phyloP scores from a whole-genome alignment of 2,797 vertebrate species.

The Manis crassicaudata region DNA sequence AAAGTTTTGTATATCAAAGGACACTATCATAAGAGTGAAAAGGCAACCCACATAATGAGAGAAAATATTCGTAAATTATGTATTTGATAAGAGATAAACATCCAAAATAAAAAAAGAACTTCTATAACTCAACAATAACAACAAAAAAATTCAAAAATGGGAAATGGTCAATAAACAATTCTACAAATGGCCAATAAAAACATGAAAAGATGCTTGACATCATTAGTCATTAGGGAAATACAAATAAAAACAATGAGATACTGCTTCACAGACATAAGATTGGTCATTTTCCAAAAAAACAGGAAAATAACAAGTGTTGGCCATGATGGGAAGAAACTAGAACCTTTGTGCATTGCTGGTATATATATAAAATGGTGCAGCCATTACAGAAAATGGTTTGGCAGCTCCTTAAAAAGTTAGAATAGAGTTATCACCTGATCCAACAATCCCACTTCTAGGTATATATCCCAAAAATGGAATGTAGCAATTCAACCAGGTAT shows the following conservation, averaged over 20 bases:
- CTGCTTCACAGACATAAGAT: not conserved
- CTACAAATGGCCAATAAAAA: not conserved
- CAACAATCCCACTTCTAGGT: not conserved
- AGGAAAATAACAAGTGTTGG: not conserved
- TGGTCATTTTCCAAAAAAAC: not conserved
- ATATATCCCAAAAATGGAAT: not conserved
- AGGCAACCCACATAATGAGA: not conserved
- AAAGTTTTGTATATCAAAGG: not conserved
- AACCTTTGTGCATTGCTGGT: not conserved
- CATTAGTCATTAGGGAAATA: constrained; percentile 17
- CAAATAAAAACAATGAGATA: not conserved
- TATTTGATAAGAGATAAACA: not conserved
- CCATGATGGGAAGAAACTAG: not conserved
- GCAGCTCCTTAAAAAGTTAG: not conserved
- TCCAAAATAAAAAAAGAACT: not conserved
- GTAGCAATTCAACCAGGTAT: not conserved
- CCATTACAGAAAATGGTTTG: not conserved
- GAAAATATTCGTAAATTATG: not conserved
- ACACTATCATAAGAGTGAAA: not conserved
- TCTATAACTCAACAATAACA: not conserved
- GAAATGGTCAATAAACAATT: not conserved
- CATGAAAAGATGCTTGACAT: not conserved
- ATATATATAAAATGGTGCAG: not conserved
- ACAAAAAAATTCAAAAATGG: not conserved
- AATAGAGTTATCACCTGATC: not conserved